Conservation (phyloP, 1,140 invertebrate genomes). For the Cylas formicarius region DNA sequence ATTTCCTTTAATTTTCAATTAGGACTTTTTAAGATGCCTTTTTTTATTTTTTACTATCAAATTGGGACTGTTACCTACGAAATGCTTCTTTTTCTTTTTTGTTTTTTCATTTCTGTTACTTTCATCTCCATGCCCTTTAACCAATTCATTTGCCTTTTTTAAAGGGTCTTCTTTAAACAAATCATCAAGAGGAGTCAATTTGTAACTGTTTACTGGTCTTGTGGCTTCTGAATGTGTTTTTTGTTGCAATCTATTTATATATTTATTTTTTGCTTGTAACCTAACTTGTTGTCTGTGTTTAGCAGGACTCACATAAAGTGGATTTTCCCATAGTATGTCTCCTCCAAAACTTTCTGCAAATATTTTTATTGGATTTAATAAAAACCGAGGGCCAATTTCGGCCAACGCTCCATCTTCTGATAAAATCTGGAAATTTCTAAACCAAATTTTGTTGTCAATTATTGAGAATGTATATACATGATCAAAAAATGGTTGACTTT, state of each 20-base stretch:
- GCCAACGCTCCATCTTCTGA: conserved; percentile 90
- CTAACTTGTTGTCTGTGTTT: conserved; percentile 65
- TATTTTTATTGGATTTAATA: conserved; percentile 86
- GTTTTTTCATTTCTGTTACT: conserved; percentile 8
- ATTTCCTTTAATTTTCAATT: too few species aligned
- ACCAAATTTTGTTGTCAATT: conserved; percentile 94
- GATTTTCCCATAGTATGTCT: conserved; percentile 87
- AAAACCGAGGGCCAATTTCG: conserved; percentile 96
- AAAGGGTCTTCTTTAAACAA: conserved; percentile 55
- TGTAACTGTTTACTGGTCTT: conserved; percentile 59
- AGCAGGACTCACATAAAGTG: conserved; percentile 84
- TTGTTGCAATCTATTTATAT: conserved; percentile 63
- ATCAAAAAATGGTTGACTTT: conserved; percentile 99
- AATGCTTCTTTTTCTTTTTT: conserved; percentile 20
- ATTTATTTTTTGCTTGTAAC: conserved; percentile 66
- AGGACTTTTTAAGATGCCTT: too few species aligned
- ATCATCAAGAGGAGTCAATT: conserved; percentile 53
- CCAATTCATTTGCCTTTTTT: conserved; percentile 23
- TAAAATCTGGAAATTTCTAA: conserved; percentile 96
- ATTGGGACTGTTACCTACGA: too few species aligned
- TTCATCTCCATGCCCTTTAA: conserved; percentile 13
- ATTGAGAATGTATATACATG: conserved; percentile 92
- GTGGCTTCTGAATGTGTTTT: conserved; percentile 65
- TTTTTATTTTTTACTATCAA: too few species aligned
- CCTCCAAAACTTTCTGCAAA: conserved; percentile 95